These are phyloP conservation scores for Cactoblastis cactorum DNA, from an alignment of 2,888 invertebrate genomes.

Conservation along the genomic window DNA sequence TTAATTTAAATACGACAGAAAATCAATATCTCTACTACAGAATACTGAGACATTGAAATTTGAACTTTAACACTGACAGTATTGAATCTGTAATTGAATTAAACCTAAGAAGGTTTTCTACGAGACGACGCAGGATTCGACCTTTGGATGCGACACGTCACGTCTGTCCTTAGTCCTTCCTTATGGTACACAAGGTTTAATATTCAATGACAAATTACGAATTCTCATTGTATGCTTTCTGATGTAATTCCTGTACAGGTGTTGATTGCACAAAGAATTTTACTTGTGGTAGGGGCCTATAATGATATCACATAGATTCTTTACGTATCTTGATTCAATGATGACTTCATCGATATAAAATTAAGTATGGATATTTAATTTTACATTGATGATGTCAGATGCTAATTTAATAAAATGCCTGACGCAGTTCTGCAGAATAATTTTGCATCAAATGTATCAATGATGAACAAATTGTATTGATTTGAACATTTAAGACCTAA, in stretches of 20 bases:
- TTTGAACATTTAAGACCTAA: too few species aligned
- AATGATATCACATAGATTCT: not conserved
- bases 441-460: too few species aligned
- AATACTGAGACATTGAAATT: not conserved
- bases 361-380: not conserved
- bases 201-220: not conserved
- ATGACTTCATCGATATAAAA: not conserved
- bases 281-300: not conserved
- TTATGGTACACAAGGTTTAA: slow-evolving; percentile 1
- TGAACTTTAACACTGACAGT: not conserved
- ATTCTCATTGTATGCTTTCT: not conserved
- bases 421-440: not conserved
- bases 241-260: not conserved
- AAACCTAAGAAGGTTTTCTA: not conserved
- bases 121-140: not conserved
- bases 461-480: too few species aligned
- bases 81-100: not conserved
- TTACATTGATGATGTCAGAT: too few species aligned
- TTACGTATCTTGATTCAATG: not conserved
- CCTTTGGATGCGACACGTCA: slow-evolving; percentile 4
- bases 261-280: not conserved
- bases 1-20: slow-evolving; percentile 1
- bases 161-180: slow-evolving; percentile 6
- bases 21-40: slow-evolving; percentile 1
- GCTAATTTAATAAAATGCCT: not conserved